phyloP scores from a whole-genome alignment of 2,113 vertebrate species.

The Lasiurus borealis region DNA sequence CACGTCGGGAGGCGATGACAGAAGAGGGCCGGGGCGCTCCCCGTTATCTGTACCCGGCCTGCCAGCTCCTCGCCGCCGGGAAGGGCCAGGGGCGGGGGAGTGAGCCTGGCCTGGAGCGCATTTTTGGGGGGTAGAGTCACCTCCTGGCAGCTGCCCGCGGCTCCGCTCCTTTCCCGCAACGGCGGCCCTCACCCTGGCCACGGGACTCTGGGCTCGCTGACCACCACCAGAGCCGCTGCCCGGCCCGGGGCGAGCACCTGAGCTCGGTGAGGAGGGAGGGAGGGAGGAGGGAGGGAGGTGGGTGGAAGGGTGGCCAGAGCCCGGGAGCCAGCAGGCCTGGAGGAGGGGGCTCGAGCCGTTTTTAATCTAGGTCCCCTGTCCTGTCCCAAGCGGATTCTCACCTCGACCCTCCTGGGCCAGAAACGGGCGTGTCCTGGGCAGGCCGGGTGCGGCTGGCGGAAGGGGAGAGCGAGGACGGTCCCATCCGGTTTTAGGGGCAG shows the following conservation, averaged over 20 bases:
- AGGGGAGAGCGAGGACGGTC: not conserved
- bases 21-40: slow-evolving; percentile 87
- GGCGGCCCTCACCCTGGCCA: slow-evolving; percentile 65
- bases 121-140: slow-evolving; percentile 86
- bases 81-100: slow-evolving; percentile 83
- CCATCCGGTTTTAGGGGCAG: not conserved
- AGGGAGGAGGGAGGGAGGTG: not conserved
- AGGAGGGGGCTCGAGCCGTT: not conserved
- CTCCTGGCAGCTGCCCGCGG: slow-evolving; percentile 39
- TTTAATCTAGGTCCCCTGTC: not conserved
- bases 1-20: slow-evolving; percentile 87
- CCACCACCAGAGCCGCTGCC: not conserved
- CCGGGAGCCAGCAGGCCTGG: not conserved
- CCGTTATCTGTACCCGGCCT: slow-evolving; percentile 82
- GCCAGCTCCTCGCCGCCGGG: slow-evolving; percentile 85
- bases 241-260: slow-evolving; percentile 32
- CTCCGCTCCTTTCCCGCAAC: slow-evolving; percentile 62
- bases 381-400: not conserved
- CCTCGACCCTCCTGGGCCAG: not conserved
- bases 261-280: not conserved
- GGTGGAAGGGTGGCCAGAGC: not conserved
- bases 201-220: slow-evolving; percentile 11
- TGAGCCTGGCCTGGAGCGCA: slow-evolving; percentile 85
- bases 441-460: not conserved
- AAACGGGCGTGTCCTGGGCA: not conserved